Evolutionary conservation across 2,113 vertebrate species (phyloP).

Genomic region (Cyrtonyx montezumae): DNA sequence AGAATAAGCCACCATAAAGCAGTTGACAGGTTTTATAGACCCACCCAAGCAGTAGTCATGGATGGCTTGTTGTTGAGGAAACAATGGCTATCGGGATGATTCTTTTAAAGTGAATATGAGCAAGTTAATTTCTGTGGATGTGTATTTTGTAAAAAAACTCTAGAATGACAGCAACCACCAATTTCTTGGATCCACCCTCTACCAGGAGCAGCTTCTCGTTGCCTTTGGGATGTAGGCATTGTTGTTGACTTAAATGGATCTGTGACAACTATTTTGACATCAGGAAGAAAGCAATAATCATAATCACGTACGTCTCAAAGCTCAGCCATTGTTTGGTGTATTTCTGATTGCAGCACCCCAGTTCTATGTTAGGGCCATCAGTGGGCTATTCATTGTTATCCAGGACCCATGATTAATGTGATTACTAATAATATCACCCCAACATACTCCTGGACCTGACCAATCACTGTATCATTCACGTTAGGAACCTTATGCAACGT

Average conservation of each 20-base stretch:
- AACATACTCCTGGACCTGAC: not conserved
- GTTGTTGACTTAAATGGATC: not conserved
- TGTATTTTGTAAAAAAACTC: not conserved
- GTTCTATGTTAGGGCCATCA: not conserved
- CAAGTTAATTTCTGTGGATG: not conserved
- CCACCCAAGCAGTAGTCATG: not conserved
- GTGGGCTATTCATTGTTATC: not conserved
- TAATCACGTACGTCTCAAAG: not conserved
- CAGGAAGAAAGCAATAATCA: not conserved
- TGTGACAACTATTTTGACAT: not conserved
- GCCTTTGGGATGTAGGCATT: not conserved
- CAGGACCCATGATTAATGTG: not conserved
- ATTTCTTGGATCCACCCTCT: not conserved
- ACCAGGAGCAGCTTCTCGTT: not conserved
- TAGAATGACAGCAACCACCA: not conserved
- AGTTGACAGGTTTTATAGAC: not conserved
- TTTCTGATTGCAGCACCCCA: not conserved
- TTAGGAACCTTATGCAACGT: not conserved
- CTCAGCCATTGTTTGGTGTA: not conserved
- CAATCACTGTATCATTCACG: not conserved
- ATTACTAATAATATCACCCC: not conserved
- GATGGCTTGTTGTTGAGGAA: not conserved
- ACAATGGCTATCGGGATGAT: rapidly evolving
- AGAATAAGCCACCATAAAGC: not conserved
- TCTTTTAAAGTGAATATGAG: not conserved